Conservation (phyloP, 2,888 invertebrate species). For the Drosophila kambysellisi region DNA sequence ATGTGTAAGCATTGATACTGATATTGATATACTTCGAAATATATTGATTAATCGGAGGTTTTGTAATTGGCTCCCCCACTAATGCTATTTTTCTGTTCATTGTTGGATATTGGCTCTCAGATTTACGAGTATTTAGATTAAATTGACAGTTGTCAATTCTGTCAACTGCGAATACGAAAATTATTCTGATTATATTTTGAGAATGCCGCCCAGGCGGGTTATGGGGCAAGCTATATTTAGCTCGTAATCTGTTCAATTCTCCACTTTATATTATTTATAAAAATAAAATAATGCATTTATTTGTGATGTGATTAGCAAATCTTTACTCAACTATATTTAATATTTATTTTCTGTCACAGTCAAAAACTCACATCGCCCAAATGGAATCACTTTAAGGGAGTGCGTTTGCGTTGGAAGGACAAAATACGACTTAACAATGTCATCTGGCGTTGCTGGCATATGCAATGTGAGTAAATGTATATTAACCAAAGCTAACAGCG, state of each 20-base stretch:
- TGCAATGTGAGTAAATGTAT: conserved; percentile 94
- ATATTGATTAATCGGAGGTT: conserved; percentile 27
- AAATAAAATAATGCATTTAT: conserved; percentile 26
- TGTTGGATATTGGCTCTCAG: conserved; percentile 23
- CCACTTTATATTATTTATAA: conserved; percentile 46
- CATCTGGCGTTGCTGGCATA: conserved; percentile 99
- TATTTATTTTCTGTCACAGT: conserved; percentile 86
- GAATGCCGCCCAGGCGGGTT: conserved; percentile 51
- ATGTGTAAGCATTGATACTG: conserved; percentile 21
- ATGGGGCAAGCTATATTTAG: conserved; percentile 54
- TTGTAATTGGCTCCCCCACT: conserved; percentile 20
- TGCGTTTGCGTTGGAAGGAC: conserved; percentile 98
- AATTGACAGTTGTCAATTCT: conserved; percentile 16
- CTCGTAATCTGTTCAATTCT: conserved; percentile 41
- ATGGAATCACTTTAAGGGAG: conserved; percentile 99
- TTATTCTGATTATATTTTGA: conserved; percentile 54
- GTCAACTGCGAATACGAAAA: conserved; percentile 14
- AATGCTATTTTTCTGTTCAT: conserved; percentile 18
- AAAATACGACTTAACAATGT: conserved; percentile 99
- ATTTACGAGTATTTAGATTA: conserved; percentile 15
- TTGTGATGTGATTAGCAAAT: background rate
- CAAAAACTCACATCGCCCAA: conserved; percentile 99
- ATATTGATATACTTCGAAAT: conserved; percentile 12
- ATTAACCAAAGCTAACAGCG: background rate
- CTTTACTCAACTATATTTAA: background rate